These are phyloP conservation scores for Lethocerus indicus DNA, from an alignment of 1,140 invertebrate genomes.

Conservation along the genomic window DNA sequence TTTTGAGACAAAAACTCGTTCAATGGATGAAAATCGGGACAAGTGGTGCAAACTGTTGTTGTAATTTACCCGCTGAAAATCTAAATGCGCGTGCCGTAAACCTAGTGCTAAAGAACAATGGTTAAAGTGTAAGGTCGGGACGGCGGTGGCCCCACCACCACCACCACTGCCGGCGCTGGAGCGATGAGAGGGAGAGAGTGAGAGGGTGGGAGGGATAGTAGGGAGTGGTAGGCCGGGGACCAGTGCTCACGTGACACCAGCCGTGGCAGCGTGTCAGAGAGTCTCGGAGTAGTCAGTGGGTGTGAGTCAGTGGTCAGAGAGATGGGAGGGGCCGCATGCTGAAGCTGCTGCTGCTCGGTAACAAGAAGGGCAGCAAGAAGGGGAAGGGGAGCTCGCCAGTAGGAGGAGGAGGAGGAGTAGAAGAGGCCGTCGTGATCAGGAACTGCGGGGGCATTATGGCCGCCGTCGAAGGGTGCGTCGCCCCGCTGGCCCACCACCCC, in stretches of 20 bases:
- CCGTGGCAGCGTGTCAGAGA: no score
- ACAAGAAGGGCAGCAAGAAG: conserved; percentile 2
- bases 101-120: no score
- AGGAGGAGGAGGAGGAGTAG: conserved; percentile 6
- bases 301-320: not conserved
- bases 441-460: conserved; percentile 8
- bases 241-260: not conserved
- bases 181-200: not conserved
- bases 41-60: no score
- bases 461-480: conserved; percentile 2
- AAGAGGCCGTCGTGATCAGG: conserved; percentile 1
- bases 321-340: conserved; percentile 10
- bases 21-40: no score
- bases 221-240: not conserved
- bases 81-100: no score
- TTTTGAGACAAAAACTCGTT: no score
- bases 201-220: not conserved
- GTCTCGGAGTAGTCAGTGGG: not conserved
- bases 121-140: no score
- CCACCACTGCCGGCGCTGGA: not conserved
- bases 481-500: not conserved
- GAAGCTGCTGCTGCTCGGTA: conserved; percentile 13
- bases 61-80: no score
- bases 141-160: no score
- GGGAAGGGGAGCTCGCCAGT: no score